Evolutionary conservation across 1,140 invertebrate species (phyloP).

Genomic region (Drosophila pseudoananassae): DNA sequence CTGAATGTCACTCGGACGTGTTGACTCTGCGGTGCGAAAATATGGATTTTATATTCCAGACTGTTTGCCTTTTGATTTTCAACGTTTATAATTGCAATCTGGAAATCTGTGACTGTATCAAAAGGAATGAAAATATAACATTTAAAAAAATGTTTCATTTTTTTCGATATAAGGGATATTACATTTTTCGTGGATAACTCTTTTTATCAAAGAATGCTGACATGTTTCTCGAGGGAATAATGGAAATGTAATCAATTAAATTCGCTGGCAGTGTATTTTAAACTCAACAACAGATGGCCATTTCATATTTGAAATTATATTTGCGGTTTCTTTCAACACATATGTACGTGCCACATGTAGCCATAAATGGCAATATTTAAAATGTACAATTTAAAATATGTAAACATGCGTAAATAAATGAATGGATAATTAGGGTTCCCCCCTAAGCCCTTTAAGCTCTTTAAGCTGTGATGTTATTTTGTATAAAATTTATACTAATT

Average conservation of each 20-base stretch:
- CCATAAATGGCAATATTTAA: constrained; percentile 43
- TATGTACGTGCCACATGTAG: constrained; percentile 17
- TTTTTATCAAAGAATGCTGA: neutral
- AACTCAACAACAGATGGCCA: constrained; percentile 1
- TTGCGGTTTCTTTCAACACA: constrained; percentile 33
- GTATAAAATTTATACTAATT: constrained; percentile 2
- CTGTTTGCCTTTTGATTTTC: constrained; percentile 4
- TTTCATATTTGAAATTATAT: constrained; percentile 28
- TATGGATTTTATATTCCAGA: constrained; percentile 6
- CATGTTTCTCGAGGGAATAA: neutral
- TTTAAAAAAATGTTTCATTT: neutral
- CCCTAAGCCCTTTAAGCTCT: constrained; percentile 6
- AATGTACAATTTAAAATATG: constrained; percentile 25
- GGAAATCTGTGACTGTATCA: neutral
- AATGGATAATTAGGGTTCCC: constrained; percentile 33
- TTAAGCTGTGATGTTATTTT: neutral
- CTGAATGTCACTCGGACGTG: neutral
- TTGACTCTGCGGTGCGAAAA: neutral
- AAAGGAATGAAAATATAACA: neutral
- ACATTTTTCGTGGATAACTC: neutral
- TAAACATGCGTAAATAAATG: constrained; percentile 15
- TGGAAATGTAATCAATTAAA: constrained; percentile 2
- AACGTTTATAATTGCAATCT: neutral
- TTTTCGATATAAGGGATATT: neutral
- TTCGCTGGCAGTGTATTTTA: constrained; percentile 14